Evolutionary conservation across 2,113 vertebrate genomes (phyloP), one percentile per base, ranked within the genome.

Genomic region (Bambusicola thoracicus): DNA sequence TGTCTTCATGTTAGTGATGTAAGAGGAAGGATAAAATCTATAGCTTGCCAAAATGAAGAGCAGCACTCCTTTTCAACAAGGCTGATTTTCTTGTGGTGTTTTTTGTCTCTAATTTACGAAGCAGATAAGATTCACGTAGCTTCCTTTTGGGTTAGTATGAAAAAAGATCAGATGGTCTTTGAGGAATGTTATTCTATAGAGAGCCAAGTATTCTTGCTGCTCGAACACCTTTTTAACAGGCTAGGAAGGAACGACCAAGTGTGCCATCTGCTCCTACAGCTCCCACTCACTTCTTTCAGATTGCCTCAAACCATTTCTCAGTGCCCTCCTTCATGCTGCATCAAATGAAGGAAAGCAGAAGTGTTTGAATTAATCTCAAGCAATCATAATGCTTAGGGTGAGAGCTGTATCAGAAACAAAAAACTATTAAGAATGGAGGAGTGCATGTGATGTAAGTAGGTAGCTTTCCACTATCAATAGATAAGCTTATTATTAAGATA

Each of bases 221-320:
- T 94, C 63, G 85, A 48, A 53, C 78, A 95, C 43, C 92, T 91
- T 92, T 67, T 56, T 94, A 95, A 85, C 77, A 15, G 95, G 77
- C 91, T 96, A 93, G 87, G 92, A 96, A 97, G 86, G 80, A 97
- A 81, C 20, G 16, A 95, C 76, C 61, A 89, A 81, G 36, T 48
- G 38, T 94, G 16, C 91, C 90, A 77, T 96, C 95, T 89, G 79
- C 89, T 93, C 66, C 77, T 9, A 5, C 51, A 61, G 84, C 91
- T 96, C 94, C 91, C 70, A 90, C 92, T 87, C 92, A 73, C 68
- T 96, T 96, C 85, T 90, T 96, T 92, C 89, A 92, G 94, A 72
- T 61, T 92, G 93, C 95, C 68, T 97, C 41, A 92, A 91, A 91
- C 70, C 73, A 74, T 88, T 89, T 92, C 65, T 62, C n/a, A 55